phyloP scores from a whole-genome alignment of 2,113 vertebrate species.

The Saguinus midas region DNA sequence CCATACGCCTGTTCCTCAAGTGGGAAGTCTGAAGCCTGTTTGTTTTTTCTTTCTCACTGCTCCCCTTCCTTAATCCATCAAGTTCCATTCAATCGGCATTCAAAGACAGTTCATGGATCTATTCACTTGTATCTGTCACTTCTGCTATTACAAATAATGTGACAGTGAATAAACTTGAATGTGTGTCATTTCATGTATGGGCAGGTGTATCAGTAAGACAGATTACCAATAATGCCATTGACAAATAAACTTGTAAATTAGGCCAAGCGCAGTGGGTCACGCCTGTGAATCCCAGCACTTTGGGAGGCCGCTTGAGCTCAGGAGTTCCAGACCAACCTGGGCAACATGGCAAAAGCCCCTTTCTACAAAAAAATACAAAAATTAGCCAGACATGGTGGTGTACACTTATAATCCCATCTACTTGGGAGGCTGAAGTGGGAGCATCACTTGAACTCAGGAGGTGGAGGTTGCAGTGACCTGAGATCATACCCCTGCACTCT shows the following conservation, averaged over 20 bases:
- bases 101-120: background rate
- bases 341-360: no score
- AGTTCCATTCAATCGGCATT: background rate
- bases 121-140: background rate
- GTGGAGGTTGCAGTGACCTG: no score
- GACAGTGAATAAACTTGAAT: background rate
- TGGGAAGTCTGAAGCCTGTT: background rate
- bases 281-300: no score
- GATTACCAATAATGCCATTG: background rate
- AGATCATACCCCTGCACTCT: no score
- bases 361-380: no score
- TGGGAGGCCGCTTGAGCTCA: no score
- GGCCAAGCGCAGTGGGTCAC: no score
- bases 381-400: no score
- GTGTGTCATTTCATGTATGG: background rate
- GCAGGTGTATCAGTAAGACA: background rate
- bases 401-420: no score
- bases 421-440: no score
- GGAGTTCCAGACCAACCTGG: no score
- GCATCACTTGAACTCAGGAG: no score
- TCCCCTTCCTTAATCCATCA: background rate
- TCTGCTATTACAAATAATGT: background rate
- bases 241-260: background rate
- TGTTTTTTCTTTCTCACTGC: background rate
- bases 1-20: background rate